Conservation (phyloP, 2,888 invertebrate genomes). For the Choristoneura rosaceana region DNA sequence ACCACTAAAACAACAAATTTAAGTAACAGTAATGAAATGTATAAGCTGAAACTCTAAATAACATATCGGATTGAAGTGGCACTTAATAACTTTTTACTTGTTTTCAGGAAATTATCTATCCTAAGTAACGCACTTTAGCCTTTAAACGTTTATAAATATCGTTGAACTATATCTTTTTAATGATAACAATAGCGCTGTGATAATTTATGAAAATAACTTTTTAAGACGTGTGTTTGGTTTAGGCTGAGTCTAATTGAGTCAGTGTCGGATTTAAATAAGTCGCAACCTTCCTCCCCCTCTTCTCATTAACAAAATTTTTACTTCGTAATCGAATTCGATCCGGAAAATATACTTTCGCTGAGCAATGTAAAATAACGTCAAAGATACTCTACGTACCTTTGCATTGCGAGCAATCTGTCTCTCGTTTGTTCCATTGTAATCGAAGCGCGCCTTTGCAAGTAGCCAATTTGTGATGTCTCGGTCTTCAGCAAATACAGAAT, state of each 20-base stretch:
- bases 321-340: neutral
- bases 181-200: neutral
- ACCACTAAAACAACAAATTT: neutral
- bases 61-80: neutral
- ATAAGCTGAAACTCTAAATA: neutral
- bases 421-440: conserved; percentile 19
- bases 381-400: conserved; percentile 42
- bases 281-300: too few species aligned
- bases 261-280: neutral
- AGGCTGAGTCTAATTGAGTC: conserved; percentile 21
- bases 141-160: neutral
- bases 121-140: conserved; percentile 25
- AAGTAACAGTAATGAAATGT: neutral
- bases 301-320: too few species aligned
- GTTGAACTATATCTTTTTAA: neutral
- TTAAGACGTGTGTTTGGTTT: neutral
- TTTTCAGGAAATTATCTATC: neutral
- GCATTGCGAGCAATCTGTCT: conserved; percentile 29
- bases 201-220: neutral
- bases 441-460: conserved; percentile 28
- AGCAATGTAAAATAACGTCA: conserved; percentile 37
- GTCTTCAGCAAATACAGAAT: conserved; percentile 23
- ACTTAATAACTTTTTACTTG: neutral
- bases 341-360: conserved; percentile 34
- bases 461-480: conserved; percentile 17